phyloP scores from a whole-genome alignment of 2,113 vertebrate genomes.

The Pelodiscus sinensis region DNA sequence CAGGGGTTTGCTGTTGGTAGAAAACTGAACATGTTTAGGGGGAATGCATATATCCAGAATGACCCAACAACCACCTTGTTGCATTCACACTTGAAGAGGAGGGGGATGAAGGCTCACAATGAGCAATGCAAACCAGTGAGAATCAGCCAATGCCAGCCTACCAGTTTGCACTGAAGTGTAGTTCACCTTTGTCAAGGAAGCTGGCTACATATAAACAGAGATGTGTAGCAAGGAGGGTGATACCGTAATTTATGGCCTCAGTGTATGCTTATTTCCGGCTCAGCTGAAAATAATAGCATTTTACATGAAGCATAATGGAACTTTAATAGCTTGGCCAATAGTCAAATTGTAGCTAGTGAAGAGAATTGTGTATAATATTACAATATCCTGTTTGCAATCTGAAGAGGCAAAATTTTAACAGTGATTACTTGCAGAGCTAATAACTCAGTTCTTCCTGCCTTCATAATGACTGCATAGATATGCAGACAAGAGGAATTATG shows the following conservation, averaged over 20 bases:
- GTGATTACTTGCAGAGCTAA: constrained; percentile 73
- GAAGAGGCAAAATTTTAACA: constrained; percentile 65
- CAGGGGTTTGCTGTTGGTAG: background rate
- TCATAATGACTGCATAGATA: constrained; percentile 71
- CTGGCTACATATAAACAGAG: background rate
- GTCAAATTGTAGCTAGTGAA: constrained; percentile 56
- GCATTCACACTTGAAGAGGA: background rate
- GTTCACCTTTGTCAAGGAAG: constrained; percentile 10
- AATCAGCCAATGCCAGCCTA: constrained; percentile 8
- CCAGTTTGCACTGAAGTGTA: background rate
- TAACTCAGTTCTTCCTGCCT: constrained; percentile 69
- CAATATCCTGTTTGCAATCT: constrained; percentile 67
- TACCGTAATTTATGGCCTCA: background rate
- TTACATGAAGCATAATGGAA: constrained; percentile 20
- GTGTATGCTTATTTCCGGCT: constrained; percentile 1
- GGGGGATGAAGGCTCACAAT: background rate
- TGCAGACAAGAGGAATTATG: constrained; percentile 70
- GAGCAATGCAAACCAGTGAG: background rate
- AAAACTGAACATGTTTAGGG: background rate
- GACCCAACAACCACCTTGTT: background rate
- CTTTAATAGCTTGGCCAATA: constrained; percentile 36
- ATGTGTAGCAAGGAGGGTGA: background rate
- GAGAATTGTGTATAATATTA: constrained; percentile 38
- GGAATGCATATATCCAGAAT: background rate
- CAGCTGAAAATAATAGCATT: constrained; percentile 10